These are phyloP conservation scores for Planiliza haematocheilus DNA, from an alignment of 2,113 vertebrate genomes.

Conservation along the genomic window DNA sequence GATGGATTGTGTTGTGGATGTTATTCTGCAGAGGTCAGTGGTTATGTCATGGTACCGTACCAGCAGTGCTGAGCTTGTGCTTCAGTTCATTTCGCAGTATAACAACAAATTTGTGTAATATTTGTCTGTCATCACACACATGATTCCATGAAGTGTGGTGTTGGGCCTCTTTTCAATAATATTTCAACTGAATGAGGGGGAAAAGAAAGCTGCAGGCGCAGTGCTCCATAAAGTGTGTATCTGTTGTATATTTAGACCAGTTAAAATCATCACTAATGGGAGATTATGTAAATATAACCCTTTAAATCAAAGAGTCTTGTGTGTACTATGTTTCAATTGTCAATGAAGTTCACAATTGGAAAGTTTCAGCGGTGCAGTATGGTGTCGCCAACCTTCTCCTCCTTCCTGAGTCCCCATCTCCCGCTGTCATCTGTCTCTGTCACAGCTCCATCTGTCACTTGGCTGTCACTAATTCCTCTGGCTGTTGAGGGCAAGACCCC, in stretches of 20 bases:
- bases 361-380: neutral
- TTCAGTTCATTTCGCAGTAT: conserved; percentile 13
- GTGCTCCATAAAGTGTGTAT: neutral
- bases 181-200: neutral
- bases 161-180: neutral
- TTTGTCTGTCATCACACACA: neutral
- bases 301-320: neutral
- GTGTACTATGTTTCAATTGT: neutral
- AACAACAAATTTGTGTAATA: neutral
- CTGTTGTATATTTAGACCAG: neutral
- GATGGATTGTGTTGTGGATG: conserved; percentile 25
- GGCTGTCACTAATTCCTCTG: conserved; percentile 23
- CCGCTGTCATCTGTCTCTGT: conserved; percentile 38
- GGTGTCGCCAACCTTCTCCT: neutral
- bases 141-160: neutral
- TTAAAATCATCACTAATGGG: no score
- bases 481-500: conserved; percentile 24
- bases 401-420: conserved; percentile 6
- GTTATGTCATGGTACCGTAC: conserved; percentile 25
- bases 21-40: conserved; percentile 31
- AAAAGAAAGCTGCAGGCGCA: neutral
- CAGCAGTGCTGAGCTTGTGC: neutral
- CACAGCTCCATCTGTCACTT: conserved; percentile 51
- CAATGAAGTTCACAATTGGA: neutral
- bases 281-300: neutral